Evolutionary conservation across 2,888 invertebrate genomes (phyloP), one percentile per base, ranked within the genome.

Genomic region (Criorhina ranunculi): DNA sequence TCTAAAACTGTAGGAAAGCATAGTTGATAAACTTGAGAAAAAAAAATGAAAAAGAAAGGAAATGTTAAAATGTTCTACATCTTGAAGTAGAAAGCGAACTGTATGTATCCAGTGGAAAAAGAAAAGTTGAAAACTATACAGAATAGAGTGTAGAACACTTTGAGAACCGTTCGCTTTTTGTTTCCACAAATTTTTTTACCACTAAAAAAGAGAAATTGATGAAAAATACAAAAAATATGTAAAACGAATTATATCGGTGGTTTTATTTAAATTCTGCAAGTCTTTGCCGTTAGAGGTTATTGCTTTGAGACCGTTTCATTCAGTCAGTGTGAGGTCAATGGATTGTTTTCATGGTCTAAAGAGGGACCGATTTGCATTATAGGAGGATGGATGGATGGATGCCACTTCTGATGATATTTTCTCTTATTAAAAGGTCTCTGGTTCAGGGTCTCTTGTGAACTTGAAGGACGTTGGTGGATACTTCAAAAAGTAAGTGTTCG

Each of bases 181-280:
- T 76, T 76, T 76, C 70, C 64, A 70, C 59, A 81, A 49, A 81
- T 70, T 81, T 81, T 79, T 81, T 76, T 80, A 81, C 81, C 70
- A 81, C 76, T 81, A 69, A 81, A 80, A 55, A 75, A 55, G 37
- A 69, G 55, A 75, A 66, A 57, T 64, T 37, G 37, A 80, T 49
- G 55, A 75, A 75, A 66, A 62, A 72, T 57, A 70, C 60, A 70
- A 81, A 75, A 66, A 81, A 69, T 80, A 67, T 81, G 64, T 70
- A 76, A 76, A 75, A 64, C 33, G 33, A 57, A 40, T 24, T 12
- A 29, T 29, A 12, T 8, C 19, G 40, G 3, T 19, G 3, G 11
- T 53, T 75, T 9, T 55, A 42, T 55, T 49, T 57, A n/a, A 6
- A 12, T 5, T n/a, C n/a, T 11, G 19, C 24, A 46, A 46, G 11